These are phyloP conservation scores for Heliconius charithonia DNA, from an alignment of 2,888 invertebrate species.

Conservation along the genomic window DNA sequence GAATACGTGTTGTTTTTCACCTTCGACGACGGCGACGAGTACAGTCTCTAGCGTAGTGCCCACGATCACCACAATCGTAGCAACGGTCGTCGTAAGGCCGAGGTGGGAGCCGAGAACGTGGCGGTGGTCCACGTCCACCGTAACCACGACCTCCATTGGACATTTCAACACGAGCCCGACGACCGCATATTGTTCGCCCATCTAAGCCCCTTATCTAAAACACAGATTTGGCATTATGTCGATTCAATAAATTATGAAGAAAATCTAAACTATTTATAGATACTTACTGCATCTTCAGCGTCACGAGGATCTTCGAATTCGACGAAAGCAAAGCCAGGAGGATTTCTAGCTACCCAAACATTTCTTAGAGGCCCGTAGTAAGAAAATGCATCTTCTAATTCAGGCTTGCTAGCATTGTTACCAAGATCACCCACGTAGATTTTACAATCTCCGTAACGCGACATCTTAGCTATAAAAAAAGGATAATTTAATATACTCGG, in stretches of 20 bases:
- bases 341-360: slow-evolving; percentile 99
- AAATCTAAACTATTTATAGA: not conserved
- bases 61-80: slow-evolving; percentile 96
- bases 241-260: not conserved
- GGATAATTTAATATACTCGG: not conserved
- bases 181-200: slow-evolving; percentile 93
- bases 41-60: slow-evolving; percentile 97
- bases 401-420: slow-evolving; percentile 94
- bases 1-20: slow-evolving; percentile 54
- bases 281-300: slow-evolving; percentile 93
- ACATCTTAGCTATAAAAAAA: slow-evolving; percentile 80
- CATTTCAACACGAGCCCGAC: slow-evolving; percentile 95
- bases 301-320: slow-evolving; percentile 97
- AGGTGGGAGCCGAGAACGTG: slow-evolving; percentile 86
- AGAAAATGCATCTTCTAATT: slow-evolving; percentile 95
- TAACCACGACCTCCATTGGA: slow-evolving; percentile 91
- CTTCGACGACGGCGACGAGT: slow-evolving; percentile 87
- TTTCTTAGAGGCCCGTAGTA: slow-evolving; percentile 96
- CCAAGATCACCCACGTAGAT: slow-evolving; percentile 98
- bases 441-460: slow-evolving; percentile 94
- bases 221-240: not conserved
- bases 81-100: slow-evolving; percentile 96
- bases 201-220: slow-evolving; percentile 84
- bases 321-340: slow-evolving; percentile 97
- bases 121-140: slow-evolving; percentile 84